Base-by-base conservation (phyloP, 2,888 invertebrate genomes). In the Plagodis pulveraria region DNA sequence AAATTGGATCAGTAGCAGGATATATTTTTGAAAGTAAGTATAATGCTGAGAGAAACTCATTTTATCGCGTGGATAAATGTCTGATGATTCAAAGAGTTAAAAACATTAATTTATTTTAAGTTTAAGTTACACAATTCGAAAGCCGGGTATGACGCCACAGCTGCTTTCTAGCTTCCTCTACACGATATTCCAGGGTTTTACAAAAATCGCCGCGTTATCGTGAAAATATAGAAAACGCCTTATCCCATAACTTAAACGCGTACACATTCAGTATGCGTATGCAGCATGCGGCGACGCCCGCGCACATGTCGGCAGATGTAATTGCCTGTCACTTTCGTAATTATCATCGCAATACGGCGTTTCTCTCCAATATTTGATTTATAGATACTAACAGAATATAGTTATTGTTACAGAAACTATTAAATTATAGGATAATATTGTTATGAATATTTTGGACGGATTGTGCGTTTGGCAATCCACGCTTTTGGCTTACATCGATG, bases 271-370 rank as follows among this genome's bases (percentile, higher is more conserved):
- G 77, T 77, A 77, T 78, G 78, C 78, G 67, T 76, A 76, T 72
- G 76, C 76, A 71, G 60, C 71, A 75, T 72, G 74, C 75, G 71
- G 60, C 72, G 71, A 67, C 69, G 72, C 65, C 73, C 56, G 76
- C 71, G 80, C 82, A 77, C 74, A 72, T 69, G 76, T 76, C 70
- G 72, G 74, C 76, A 76, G 74, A 78, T 82, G 76, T 87, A 89
- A 90, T 89, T 89, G 84, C 85, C 81, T 84, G 88, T 87, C 89
- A 89, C 89, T 89, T 89, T 89, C 82, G 80, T 87, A 85, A 87
- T 86, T 83, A 86, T 73, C 84, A 83, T 79, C 78, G 74, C 77
- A 70, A 69, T 71, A 69, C 68, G 72, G 64, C 80, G 81, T 87
- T 87, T 88, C 86, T 86, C 87, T 78, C 72, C 78, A 65, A 83